These are phyloP conservation scores for Drosophila cognata DNA, from an alignment of 2,888 invertebrate genomes.

Conservation along the genomic window DNA sequence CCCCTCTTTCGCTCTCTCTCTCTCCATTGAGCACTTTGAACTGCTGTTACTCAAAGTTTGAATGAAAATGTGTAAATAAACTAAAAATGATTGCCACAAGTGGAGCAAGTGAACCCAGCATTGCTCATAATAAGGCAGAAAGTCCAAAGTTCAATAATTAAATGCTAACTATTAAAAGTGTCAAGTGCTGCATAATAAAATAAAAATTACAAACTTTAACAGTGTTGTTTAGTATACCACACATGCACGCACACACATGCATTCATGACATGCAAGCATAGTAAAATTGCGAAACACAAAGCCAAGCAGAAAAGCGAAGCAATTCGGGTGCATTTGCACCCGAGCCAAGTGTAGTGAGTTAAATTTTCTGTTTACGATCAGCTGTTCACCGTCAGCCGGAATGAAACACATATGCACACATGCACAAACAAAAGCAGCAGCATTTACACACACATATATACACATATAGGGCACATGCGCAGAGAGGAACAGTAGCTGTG, in stretches of 20 bases:
- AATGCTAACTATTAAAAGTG: conserved; percentile 16
- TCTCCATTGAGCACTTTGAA: conserved; percentile 6
- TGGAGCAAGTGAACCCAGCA: conserved; percentile 35
- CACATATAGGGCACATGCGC: conserved; percentile 42
- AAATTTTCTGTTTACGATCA: conserved; percentile 59
- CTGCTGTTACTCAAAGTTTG: conserved; percentile 21
- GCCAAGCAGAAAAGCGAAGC: conserved; percentile 1
- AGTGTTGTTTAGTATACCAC: neutral
- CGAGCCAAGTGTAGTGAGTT: conserved; percentile 16
- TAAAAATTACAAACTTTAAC: neutral
- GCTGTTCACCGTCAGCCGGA: conserved; percentile 62
- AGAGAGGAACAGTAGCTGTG: conserved; percentile 11
- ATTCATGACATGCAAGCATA: neutral
- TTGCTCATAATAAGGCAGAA: conserved; percentile 31
- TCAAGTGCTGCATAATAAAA: neutral
- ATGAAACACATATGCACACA: conserved; percentile 7
- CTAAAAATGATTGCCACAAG: conserved; percentile 15
- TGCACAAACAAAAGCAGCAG: neutral
- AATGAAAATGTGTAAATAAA: conserved; percentile 13
- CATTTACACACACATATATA: conserved; percentile 1
- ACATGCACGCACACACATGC: neutral
- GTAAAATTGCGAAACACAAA: conserved; percentile 1
- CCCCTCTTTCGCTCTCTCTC: neutral
- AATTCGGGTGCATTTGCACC: conserved; percentile 47
- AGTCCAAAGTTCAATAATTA: conserved; percentile 52